Conservation (phyloP, 2,113 vertebrate species). For the Nerophis lumbriciformis region DNA sequence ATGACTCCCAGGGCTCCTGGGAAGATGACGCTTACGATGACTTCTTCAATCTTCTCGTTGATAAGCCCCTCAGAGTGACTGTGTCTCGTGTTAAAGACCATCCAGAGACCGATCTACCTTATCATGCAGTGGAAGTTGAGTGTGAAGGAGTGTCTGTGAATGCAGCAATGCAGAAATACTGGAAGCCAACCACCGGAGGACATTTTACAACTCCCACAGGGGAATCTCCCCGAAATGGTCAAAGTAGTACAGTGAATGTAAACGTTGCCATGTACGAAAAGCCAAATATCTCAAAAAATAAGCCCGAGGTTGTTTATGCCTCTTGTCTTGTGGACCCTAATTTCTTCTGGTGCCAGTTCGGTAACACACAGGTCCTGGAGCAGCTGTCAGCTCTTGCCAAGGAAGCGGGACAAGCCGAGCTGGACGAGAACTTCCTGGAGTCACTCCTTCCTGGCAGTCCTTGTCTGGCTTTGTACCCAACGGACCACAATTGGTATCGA, state of each 20-base stretch:
- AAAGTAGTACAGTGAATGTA: slow-evolving; percentile 1
- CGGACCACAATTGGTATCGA: slow-evolving; percentile 76
- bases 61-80: slow-evolving; percentile 70
- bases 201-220: background rate
- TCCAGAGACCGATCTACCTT: slow-evolving; percentile 48
- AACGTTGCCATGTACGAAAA: slow-evolving; percentile 39
- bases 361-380: slow-evolving; percentile 54
- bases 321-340: slow-evolving; percentile 69
- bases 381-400: slow-evolving; percentile 65
- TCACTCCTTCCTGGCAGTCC: slow-evolving; percentile 60
- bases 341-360: slow-evolving; percentile 82
- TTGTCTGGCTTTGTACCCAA: slow-evolving; percentile 75
- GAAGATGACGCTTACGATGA: slow-evolving; percentile 64
- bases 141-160: slow-evolving; percentile 56
- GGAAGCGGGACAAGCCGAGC: slow-evolving; percentile 53
- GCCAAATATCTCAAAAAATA: slow-evolving; percentile 59
- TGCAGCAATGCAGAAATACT: slow-evolving; percentile 68
- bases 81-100: slow-evolving; percentile 44
- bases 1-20: slow-evolving; percentile 70
- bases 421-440: slow-evolving; percentile 1
- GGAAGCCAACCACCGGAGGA: slow-evolving; percentile 33
- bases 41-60: slow-evolving; percentile 69
- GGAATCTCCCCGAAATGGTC: slow-evolving; percentile 5
- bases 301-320: slow-evolving; percentile 61
- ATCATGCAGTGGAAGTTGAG: slow-evolving; percentile 72